phyloP scores from a whole-genome alignment of 1,140 invertebrate species.

The Thaumetopoea pityocampa region DNA sequence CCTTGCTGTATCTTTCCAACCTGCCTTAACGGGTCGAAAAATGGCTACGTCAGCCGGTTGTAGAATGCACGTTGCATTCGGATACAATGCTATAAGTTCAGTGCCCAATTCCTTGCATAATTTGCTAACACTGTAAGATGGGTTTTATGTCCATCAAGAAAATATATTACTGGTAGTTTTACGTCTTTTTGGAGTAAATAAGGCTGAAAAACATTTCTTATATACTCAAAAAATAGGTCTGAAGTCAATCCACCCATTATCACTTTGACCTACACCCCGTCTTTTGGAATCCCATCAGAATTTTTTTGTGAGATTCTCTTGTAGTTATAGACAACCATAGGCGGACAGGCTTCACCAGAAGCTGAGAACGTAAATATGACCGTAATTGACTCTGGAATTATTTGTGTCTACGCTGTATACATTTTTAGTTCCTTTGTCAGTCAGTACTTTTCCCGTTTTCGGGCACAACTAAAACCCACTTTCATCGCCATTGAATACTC shows the following conservation, averaged over 20 bases:
- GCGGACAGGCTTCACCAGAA: conserved; percentile 8
- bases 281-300: background rate
- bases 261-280: conserved; percentile 2
- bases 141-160: conserved; percentile 52
- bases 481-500: conserved; percentile 45
- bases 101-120: conserved; percentile 39
- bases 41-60: conserved; percentile 52
- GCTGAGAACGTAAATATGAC: conserved; percentile 10
- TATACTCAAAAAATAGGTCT: conserved; percentile 41
- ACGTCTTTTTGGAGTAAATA: conserved; percentile 33
- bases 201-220: conserved; percentile 34
- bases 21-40: conserved; percentile 39
- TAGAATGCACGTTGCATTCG: conserved; percentile 47
- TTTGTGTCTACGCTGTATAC: conserved; percentile 21
- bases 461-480: conserved; percentile 40
- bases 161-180: conserved; percentile 38
- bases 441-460: conserved; percentile 36
- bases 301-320: conserved; percentile 8
- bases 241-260: conserved; percentile 7
- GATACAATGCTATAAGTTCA: conserved; percentile 41
- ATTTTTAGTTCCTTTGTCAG: conserved; percentile 35
- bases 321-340: conserved; percentile 15
- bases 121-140: conserved; percentile 36
- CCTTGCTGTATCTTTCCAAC: conserved; percentile 32
- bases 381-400: background rate